Percentiles rank a stretch among this genome's conserved stretches.
Evolutionary conservation across 2,888 invertebrate species (phyloP).

Genomic region (Marasmarcha lunaedactyla): DNA sequence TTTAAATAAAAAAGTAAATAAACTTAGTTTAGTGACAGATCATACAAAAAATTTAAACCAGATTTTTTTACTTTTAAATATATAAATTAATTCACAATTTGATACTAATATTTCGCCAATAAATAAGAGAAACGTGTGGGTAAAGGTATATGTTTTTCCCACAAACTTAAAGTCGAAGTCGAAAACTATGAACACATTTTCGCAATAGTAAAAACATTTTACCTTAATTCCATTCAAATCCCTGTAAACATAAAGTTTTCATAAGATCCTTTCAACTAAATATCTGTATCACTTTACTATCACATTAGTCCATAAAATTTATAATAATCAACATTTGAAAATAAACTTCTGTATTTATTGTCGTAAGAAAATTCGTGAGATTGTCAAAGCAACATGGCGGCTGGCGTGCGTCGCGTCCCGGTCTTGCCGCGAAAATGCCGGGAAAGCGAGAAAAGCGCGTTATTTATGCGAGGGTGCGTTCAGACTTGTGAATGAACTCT

Average conservation of each 20-base stretch:
- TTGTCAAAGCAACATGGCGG: not conserved
- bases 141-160: too few relatives aligned
- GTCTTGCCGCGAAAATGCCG: conserved; percentile 9
- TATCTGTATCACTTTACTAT: not conserved
- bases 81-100: too few relatives aligned
- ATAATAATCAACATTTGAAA: not conserved
- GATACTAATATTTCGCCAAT: too few relatives aligned
- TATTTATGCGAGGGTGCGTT: conserved; percentile 6
- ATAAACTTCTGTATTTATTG: not conserved
- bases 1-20: too few relatives aligned
- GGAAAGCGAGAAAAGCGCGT: conserved; percentile 4
- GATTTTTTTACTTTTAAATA: too few relatives aligned
- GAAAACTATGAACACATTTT: too few relatives aligned
- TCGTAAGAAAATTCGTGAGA: not conserved
- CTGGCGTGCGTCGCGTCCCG: not conserved
- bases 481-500: conserved; percentile 4
- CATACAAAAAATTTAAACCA: too few relatives aligned
- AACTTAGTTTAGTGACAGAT: too few relatives aligned
- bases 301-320: not conserved
- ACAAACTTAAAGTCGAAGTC: too few relatives aligned
- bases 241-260: not conserved
- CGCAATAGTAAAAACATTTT: too few relatives aligned
- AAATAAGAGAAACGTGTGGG: too few relatives aligned
- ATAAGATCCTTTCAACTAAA: not conserved
- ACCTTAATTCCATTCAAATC: not conserved